Percentiles rank a stretch among this genome's conserved stretches.
Conservation (phyloP, 1,140 invertebrate species). For the Lysiphlebus fabarum region DNA sequence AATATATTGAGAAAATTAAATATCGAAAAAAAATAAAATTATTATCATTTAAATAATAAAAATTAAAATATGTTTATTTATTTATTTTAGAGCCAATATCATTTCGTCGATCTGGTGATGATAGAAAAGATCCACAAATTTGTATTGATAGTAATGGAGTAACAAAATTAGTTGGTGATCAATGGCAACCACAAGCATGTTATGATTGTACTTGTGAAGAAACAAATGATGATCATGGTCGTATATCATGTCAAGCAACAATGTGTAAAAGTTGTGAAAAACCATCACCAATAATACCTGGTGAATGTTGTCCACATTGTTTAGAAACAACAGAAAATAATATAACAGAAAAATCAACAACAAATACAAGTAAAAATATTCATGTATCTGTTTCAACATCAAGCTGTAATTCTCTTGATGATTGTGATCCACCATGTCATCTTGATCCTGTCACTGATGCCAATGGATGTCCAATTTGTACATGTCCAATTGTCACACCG, state of each 20-base stretch:
- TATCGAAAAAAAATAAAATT: no score
- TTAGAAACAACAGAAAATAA: constrained; percentile 19
- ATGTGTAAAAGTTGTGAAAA: constrained; percentile 50
- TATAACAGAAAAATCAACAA: constrained; percentile 18
- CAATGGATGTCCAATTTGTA: constrained; percentile 37
- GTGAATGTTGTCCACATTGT: constrained; percentile 49
- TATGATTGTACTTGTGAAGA: constrained; percentile 41
- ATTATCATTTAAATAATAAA: no score
- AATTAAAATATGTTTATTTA: constrained; percentile 12
- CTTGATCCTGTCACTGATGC: constrained; percentile 32
- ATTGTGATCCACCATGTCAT: constrained; percentile 38
- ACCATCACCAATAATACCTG: constrained; percentile 31
- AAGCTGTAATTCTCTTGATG: constrained; percentile 27
- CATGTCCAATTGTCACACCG: constrained; percentile 32
- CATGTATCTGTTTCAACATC: constrained; percentile 9
- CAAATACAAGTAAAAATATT: not conserved
- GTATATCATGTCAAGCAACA: constrained; percentile 37
- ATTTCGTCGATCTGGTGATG: constrained; percentile 19
- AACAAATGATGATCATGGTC: constrained; percentile 19
- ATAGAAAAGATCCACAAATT: constrained; percentile 19
- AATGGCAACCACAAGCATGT: constrained; percentile 40
- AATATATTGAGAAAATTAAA: no score
- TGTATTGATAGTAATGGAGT: constrained; percentile 37
- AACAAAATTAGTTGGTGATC: constrained; percentile 34
- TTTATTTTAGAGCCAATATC: constrained; percentile 36